Evolutionary conservation across 2,797 vertebrate species (phyloP).

Genomic region (Bradypus variegatus): DNA sequence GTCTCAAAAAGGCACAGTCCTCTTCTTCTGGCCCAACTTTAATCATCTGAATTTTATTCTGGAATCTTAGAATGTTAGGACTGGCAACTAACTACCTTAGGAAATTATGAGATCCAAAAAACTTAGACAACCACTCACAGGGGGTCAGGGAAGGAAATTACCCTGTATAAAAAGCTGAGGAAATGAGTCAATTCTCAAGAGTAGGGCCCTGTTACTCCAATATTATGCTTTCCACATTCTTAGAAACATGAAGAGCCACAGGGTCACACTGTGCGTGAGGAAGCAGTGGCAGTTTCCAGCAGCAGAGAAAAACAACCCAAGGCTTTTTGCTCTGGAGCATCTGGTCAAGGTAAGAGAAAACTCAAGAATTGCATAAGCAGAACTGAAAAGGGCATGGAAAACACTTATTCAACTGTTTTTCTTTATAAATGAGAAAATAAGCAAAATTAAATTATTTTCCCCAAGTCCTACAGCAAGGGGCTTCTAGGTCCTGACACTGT

Average conservation of each 20-base stretch:
- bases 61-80: neutral
- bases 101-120: neutral
- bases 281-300: neutral
- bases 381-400: neutral
- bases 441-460: neutral
- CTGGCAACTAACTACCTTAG: neutral
- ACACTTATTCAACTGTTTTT: neutral
- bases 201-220: neutral
- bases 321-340: neutral
- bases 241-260: neutral
- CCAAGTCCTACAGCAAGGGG: neutral
- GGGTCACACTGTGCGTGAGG: accelerated
- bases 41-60: neutral
- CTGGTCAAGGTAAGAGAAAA: neutral
- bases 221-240: accelerated
- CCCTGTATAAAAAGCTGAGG: neutral
- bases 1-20: neutral
- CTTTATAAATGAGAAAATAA: neutral
- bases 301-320: neutral
- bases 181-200: neutral
- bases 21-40: neutral
- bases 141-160: neutral
- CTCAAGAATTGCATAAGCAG: neutral
- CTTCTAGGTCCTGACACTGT: neutral
- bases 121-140: neutral